Conservation (phyloP, 2,888 invertebrate species). For the Piscicola geometra region DNA sequence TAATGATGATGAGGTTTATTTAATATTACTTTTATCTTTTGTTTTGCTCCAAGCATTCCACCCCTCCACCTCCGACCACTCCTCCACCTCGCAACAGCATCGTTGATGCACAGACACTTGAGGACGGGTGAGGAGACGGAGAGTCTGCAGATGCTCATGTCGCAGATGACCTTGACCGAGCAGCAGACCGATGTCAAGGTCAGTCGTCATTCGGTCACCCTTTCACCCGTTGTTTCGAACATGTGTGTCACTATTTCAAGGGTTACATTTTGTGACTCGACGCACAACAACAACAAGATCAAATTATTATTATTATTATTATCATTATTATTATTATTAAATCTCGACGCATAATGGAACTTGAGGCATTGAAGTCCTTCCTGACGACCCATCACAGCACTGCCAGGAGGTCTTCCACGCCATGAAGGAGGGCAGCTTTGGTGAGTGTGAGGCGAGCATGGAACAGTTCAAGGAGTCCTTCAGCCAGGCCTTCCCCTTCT, state of each 20-base stretch:
- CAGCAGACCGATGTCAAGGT: background rate
- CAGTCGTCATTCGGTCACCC: background rate
- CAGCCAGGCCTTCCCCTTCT: background rate
- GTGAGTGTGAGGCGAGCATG: constrained; percentile 59
- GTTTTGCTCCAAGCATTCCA: too few species aligned
- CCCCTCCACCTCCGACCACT: too few species aligned
- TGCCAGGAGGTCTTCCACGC: constrained; percentile 75
- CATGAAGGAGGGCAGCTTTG: constrained; percentile 74
- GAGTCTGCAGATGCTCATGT: constrained; percentile 7
- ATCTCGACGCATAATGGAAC: too few species aligned
- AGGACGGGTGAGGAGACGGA: constrained; percentile 11
- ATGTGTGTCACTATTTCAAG: background rate
- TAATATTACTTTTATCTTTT: too few species aligned
- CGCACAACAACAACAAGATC: too few species aligned
- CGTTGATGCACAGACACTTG: constrained; percentile 24
- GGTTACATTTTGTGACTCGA: constrained; percentile 48
- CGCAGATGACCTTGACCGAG: constrained; percentile 23
- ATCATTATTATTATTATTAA: too few species aligned
- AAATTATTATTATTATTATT: too few species aligned
- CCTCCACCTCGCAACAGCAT: too few species aligned
- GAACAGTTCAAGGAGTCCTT: background rate
- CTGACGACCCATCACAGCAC: too few species aligned
- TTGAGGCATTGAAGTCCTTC: too few species aligned
- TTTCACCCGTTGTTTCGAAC: background rate
- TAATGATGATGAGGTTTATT: too few species aligned